Conservation (phyloP, 2,113 vertebrate genomes). For the Chaetops frenatus region DNA sequence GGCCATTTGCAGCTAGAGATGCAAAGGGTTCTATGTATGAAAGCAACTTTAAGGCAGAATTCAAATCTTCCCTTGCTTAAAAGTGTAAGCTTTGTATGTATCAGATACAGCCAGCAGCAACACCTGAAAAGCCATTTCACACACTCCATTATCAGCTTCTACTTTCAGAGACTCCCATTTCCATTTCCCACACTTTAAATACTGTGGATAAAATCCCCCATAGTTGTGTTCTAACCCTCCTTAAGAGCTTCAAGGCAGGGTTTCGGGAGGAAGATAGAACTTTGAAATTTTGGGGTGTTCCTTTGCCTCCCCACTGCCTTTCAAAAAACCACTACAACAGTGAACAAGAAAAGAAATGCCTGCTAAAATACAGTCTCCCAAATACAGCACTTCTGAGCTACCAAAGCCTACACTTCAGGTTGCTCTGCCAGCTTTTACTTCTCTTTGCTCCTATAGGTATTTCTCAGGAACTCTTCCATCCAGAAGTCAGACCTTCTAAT, state of each 20-base stretch:
- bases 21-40: background rate
- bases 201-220: background rate
- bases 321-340: background rate
- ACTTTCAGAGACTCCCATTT: background rate
- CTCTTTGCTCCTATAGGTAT: background rate
- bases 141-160: background rate
- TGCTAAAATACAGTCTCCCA: background rate
- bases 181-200: background rate
- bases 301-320: background rate
- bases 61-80: background rate
- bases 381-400: background rate
- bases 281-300: background rate
- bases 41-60: background rate
- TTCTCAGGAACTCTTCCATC: background rate
- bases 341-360: background rate
- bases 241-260: background rate
- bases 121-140: background rate
- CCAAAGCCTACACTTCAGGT: background rate
- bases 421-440: background rate
- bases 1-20: background rate
- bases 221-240: background rate
- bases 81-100: background rate
- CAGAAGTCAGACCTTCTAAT: background rate
- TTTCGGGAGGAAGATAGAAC: background rate
- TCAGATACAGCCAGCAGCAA: background rate